phyloP scores from a whole-genome alignment of 2,797 vertebrate species.

The Scolopax rusticola region DNA sequence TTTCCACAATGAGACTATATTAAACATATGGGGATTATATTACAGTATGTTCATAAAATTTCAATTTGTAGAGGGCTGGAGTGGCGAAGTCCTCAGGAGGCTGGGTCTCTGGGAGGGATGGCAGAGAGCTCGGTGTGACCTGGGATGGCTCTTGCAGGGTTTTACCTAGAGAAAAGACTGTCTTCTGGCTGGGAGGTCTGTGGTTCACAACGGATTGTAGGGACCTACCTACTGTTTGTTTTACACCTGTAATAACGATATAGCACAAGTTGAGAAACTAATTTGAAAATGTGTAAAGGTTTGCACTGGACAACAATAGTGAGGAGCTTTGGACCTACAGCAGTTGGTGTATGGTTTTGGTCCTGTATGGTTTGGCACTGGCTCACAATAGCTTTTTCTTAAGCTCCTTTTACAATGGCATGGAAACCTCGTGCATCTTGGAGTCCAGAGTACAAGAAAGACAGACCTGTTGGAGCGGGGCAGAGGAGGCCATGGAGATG shows the following conservation, averaged over 20 bases:
- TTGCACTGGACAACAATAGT: too few species aligned
- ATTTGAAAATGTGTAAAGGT: not conserved
- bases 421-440: fast-evolving
- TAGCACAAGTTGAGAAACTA: not conserved
- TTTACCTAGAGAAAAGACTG: too few species aligned
- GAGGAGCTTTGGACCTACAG: not conserved
- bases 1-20: not conserved
- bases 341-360: not conserved
- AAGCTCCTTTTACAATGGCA: fast-evolving
- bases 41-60: not conserved
- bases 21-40: not conserved
- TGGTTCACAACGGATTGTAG: not conserved
- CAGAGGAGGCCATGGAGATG: not conserved
- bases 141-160: not conserved
- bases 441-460: not conserved
- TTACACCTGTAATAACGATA: not conserved
- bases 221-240: too few species aligned
- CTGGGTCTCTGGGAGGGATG: not conserved
- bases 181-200: not conserved
- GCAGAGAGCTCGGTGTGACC: not conserved
- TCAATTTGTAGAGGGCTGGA: not conserved
- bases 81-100: not conserved
- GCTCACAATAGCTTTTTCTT: not conserved
- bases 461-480: too few species aligned
- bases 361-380: not conserved